Base-by-base conservation (phyloP, 2,113 vertebrate species). In the Saimiri boliviensis region DNA sequence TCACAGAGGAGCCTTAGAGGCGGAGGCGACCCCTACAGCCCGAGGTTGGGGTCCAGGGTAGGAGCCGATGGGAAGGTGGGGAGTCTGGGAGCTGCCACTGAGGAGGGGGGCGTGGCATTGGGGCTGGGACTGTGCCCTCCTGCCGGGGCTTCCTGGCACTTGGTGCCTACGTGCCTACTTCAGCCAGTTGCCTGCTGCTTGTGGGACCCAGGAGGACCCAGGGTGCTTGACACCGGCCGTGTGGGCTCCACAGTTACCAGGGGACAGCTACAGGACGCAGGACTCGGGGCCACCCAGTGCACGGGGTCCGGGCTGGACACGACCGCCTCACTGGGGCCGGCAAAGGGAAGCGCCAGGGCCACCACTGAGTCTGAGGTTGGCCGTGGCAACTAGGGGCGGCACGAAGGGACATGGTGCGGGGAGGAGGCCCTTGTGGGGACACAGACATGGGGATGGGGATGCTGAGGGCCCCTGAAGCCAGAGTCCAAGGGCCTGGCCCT, bases 61-160 rank as follows among this genome's bases (percentile, higher is more conserved):
- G 40, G 40, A 27, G 21, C 37, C 11, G 30, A 35, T 8, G 30
- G 60, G 60, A 30, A 63, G 60, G 60, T 32, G 12, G 12, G 45
- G 73, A 20, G 2, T 76, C 45, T 5, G 74, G 16, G 76, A 47
- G 30, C 42, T 6, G 76, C 3, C 45, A 4, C 40, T 19, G 32
- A 19, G 32, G 2, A 7, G 13, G 2, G 37, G 12, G 3, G 37
- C 6, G 0, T 42, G 74, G 27, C 27, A 8, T 37, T 16, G 2
- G 16, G 35, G 32, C 17, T 21, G 77, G 19, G 19, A 52, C 32
- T 1, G 77, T n/a, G 32, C 47, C 32, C 32, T 52, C 3, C 6
- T 3, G 5, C 56, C 10, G n/a, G n/a, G 37, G 49, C 86, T 80
- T 80, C 35, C 21, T 4, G 16, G 45, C 73, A 45, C 20, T 30